These are phyloP conservation scores for Apantesis nais DNA, from an alignment of 2,888 invertebrate species.

Conservation along the genomic window DNA sequence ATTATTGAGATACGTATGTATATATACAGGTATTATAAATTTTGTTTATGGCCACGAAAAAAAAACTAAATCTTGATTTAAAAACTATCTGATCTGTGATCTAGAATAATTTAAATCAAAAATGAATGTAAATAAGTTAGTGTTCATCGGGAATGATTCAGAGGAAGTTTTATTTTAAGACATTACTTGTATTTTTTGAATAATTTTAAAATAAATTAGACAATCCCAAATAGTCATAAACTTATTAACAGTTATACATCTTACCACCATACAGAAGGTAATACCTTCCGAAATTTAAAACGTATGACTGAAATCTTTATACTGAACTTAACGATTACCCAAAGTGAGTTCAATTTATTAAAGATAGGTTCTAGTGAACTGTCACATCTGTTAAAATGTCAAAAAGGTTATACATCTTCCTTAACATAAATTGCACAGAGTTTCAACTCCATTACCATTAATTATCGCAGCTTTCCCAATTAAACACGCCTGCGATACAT, in stretches of 20 bases:
- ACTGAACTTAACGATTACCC: neutral
- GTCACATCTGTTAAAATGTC: neutral
- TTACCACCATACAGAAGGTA: neutral
- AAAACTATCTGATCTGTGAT: no score
- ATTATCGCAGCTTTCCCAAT: conserved; percentile 45
- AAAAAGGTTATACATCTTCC: neutral
- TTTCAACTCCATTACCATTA: conserved; percentile 15
- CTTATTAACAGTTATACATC: no score
- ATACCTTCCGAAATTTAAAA: no score
- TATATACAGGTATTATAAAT: conserved; percentile 48
- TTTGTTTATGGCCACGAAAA: conserved; percentile 43
- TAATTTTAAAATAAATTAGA: neutral
- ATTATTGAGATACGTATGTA: conserved; percentile 49
- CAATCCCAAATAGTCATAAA: neutral
- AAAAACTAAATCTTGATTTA: neutral
- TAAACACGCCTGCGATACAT: conserved; percentile 49
- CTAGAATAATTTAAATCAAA: no score
- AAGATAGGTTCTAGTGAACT: neutral
- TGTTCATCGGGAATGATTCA: no score
- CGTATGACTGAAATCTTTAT: neutral
- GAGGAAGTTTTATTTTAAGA: neutral
- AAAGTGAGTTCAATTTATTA: neutral
- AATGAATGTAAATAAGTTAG: no score
- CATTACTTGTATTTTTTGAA: neutral
- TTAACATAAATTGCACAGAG: conserved; percentile 2